Evolutionary conservation across 2,797 vertebrate genomes (phyloP), one percentile per base, ranked within the genome.

Genomic region (Brachymystax lenok): DNA sequence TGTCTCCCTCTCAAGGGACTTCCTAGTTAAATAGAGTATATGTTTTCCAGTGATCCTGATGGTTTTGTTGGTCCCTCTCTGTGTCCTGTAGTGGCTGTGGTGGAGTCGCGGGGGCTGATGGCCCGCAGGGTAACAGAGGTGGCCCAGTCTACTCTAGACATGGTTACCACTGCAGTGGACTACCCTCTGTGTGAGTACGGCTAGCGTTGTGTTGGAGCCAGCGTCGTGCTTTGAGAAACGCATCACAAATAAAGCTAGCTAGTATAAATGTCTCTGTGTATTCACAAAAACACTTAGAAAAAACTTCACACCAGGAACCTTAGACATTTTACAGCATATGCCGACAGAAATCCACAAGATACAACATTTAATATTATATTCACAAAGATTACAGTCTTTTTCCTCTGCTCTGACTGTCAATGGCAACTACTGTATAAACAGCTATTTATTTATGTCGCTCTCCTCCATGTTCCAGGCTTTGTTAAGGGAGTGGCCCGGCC

Each of bases 401-500:
- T 46, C 10, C 0, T 46, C 40, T 12, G 40, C 40, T 46, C 40
- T 46, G 40, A 46, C 40, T 46, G 40, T 12, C 40, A 46, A 46
- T 3, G 2, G 2, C 33, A 35, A 35, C 33, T 35, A 35, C 33
- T 35, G 33, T 35, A 6, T 35, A 6, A 6, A 46, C 40, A 46
- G 40, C 40, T 46, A n/a, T 46, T 19, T 71, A 12, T 50, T 10
- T 46, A 13, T 13, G 10, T 19, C n/a, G 3, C 21, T 27, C 46
- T 16, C n/a, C 46, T 14, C 69, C 19, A 19, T 6, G 3, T 17
- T 19, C 19, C 10, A 93, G 95, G 94, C 78, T 94, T 96, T 2
- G 89, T 96, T 63, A 96, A 96, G 82, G 94, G 94, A 0, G 94
- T 93, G 21, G 95, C 95, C 1, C 89, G 94, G 5, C 95, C 95